phyloP scores from a whole-genome alignment of 2,888 invertebrate species.

The Thymelicus lineola region DNA sequence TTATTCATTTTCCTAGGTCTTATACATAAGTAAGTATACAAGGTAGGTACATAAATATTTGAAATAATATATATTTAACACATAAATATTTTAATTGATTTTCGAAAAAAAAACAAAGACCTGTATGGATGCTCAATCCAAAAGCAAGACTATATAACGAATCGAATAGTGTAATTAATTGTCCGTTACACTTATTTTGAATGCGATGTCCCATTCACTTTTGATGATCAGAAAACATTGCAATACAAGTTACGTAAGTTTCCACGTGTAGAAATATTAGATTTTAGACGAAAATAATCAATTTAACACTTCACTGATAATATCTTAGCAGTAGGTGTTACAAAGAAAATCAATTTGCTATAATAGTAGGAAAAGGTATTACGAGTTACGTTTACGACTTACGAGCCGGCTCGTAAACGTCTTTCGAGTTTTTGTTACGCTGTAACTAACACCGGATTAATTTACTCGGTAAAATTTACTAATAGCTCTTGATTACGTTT shows the following conservation, averaged over 20 bases:
- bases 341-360: slow-evolving; percentile 15
- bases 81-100: too few species aligned
- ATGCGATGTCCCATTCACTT: too few species aligned
- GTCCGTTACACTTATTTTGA: too few species aligned
- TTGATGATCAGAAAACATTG: too few species aligned
- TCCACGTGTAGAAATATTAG: slow-evolving; percentile 15
- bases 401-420: not conserved
- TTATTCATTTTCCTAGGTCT: too few species aligned
- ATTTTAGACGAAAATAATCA: slow-evolving; percentile 9
- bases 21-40: too few species aligned
- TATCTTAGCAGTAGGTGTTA: not conserved
- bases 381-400: not conserved
- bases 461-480: not conserved
- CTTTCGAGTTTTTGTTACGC: not conserved
- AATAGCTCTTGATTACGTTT: not conserved
- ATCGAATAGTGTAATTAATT: too few species aligned
- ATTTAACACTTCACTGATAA: slow-evolving; percentile 1
- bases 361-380: slow-evolving; percentile 1
- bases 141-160: too few species aligned
- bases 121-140: too few species aligned
- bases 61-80: too few species aligned
- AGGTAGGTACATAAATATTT: too few species aligned
- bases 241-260: not conserved
- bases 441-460: not conserved
- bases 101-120: too few species aligned